Evolutionary conservation across 2,888 invertebrate genomes (phyloP), one percentile per base, ranked within the genome.

Genomic region (Silvanus unidentatus): DNA sequence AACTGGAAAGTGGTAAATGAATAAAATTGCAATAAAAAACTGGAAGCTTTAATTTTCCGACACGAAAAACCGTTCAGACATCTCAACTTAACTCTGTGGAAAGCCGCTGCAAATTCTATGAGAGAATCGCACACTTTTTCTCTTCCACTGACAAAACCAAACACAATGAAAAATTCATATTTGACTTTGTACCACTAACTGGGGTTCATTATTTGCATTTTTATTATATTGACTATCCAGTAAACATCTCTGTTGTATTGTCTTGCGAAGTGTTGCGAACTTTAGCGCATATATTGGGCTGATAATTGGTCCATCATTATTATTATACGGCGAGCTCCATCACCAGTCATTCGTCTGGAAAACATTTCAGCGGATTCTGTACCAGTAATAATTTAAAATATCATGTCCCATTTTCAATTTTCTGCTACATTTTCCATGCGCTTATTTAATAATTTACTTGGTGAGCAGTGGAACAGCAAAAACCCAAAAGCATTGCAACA

Each of bases 151-250:
- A 44, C 45, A 43, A 43, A 52, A 53, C 50, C 49, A 53, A 53
- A 53, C 49, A 59, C 52, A 54, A 59, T 59, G 58, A 58, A 59
- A 59, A 59, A 58, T 58, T 57, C 57, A 59, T 58, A 55, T 58
- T 59, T 55, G 57, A 53, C 55, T 58, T 53, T 22, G 22, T 22
- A 22, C 53, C 52, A 53, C 57, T 58, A 59, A 57, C 58, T 55
- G 56, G 58, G 58, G 55, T n/a, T 57, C 55, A 49, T 52, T 53
- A 59, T 59, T 59, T 59, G 57, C 58, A 59, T 59, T 59, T 59
- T 59, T 58, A 59, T 59, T 57, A 51, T 55, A 55, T 56, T 53
- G 53, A 50, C 43, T 32, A n/a, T n/a, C n/a, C n/a, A n/a, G n/a
- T n/a, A n/a, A n/a, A n/a, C n/a, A n/a, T n/a, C n/a, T n/a, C n/a